Percentiles rank a stretch among this genome's conserved stretches.
Evolutionary conservation across 2,888 invertebrate species (phyloP).

Genomic region (Patella pellucida): DNA sequence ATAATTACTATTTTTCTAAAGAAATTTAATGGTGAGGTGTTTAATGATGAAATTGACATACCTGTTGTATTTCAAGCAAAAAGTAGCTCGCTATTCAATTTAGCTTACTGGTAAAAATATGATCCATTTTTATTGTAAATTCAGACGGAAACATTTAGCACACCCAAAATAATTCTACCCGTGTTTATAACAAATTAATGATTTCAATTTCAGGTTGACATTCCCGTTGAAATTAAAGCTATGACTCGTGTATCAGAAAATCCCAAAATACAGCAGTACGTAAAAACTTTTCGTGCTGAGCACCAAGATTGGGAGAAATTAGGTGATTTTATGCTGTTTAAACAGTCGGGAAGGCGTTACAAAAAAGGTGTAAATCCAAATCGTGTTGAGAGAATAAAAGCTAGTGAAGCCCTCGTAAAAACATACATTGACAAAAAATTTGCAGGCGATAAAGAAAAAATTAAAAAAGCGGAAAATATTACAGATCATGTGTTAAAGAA

Average conservation of each 20-base stretch:
- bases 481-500: neutral
- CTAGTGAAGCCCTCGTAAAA: slow-evolving; percentile 47
- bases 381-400: slow-evolving; percentile 45
- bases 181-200: neutral
- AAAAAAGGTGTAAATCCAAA: slow-evolving; percentile 41
- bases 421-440: slow-evolving; percentile 46
- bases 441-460: slow-evolving; percentile 22
- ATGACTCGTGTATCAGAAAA: slow-evolving; percentile 52
- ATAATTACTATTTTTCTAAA: too few species aligned
- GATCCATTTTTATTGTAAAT: too few species aligned
- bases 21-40: too few species aligned
- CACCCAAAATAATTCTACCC: neutral
- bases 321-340: slow-evolving; percentile 58
- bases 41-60: too few species aligned
- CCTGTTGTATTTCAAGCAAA: too few species aligned
- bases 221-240: slow-evolving; percentile 42
- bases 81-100: too few species aligned
- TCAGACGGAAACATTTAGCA: too few species aligned
- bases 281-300: slow-evolving; percentile 50
- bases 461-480: slow-evolving; percentile 16
- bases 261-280: slow-evolving; percentile 43
- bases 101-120: too few species aligned
- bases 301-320: slow-evolving; percentile 65
- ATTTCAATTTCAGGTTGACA: neutral
- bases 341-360: slow-evolving; percentile 60